Base-by-base conservation (phyloP, 2,797 vertebrate genomes). In the Distichodus sexfasciatus region DNA sequence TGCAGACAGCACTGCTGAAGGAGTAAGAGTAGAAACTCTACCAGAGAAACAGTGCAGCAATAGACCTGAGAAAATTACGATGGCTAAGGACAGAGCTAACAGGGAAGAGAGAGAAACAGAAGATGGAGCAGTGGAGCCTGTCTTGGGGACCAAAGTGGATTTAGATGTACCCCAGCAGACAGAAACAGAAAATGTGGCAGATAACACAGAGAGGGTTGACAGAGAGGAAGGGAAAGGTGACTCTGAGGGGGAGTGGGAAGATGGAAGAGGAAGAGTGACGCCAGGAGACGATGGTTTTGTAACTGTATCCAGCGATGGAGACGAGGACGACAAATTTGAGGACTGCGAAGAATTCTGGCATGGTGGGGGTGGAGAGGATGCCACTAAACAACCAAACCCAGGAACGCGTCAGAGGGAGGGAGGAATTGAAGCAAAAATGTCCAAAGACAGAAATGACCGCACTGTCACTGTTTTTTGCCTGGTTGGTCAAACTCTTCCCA, bases 271-370 rank as follows among this genome's bases (percentile, higher is more conserved):
- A 19, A 83, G 65, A 60, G 69, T 76, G 35, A 58, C 68, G 11
- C 87, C 86, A 24, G 73, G 19, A 55, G 88, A 90, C 51, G 88
- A 90, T 23, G 77, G 79, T 14, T 90, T 87, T 61, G 71, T 89
- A 11, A 90, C 87, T 0, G 55, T 89, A 63, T 90, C 89, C 59
- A 90, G 90, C 23, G 84, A 80, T 24, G 88, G 89, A 0, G 85
- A 82, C 5, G 84, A 87, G 43, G 81, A 87, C 0, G 83, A 88
- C 2, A 63, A 79, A 29, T 88, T 89, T 68, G 72, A 85, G 76
- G 89, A 91, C 76, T 89, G 84, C 74, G 80, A 63, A 38, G 88
- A 91, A 31, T 89, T 74, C 71, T 87, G 61, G 81, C 84, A 86
- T 23, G 66, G 46, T 65, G 72, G 66, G 51, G 41, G 14, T 15